Base-by-base conservation (phyloP, 2,888 invertebrate genomes). In the Leptinotarsa peninsularis region DNA sequence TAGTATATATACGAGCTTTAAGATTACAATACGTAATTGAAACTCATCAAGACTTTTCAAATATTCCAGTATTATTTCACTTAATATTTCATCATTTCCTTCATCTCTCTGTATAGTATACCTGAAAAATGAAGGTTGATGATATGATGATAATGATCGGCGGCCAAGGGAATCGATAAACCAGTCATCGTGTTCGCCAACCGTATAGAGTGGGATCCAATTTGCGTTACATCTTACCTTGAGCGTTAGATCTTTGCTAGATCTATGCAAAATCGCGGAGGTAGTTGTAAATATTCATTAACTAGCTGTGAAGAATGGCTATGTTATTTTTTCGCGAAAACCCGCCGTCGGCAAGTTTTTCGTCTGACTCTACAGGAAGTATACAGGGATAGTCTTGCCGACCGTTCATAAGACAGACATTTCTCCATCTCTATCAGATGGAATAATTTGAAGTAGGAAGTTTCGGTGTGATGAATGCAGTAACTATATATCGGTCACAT, bases 271-370 rank as follows among this genome's bases (percentile, higher is more conserved):
- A 58, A 18, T 52, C 56, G 72, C 66, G 67, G 58, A 72, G 67
- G 72, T 67, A 49, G 72, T 72, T 66, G 72, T 71, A 66, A 72
- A 72, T 72, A 72, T 72, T 72, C 54, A 72, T 67, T 58, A 72
- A 23, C 49, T 72, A 72, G 67, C 21, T 67, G 2, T 63, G 63
- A 33, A 33, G 63, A 33, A 63, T 27, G 14, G 33, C 17, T 63
- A 27, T 15, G 17, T 27, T 33, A 15, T 27, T 27, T 33, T 63
- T 58, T 18, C 13, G 18, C 3, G 13, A 23, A 4, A 17, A n/a
- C 33, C 5, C 21, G 18, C 4, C 23, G n/a, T 2, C 58, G 58
- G 7, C 10, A 18, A 18, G 10, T 23, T 23, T 58, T 58, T 58
- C 58, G 4, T 17, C 52, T 52, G 52, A 52, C n/a, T 52, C 52